A percentile compares a stretch with the other conserved stretches of the same genome.
These are phyloP conservation scores for Bradypodion pumilum DNA, from an alignment of 2,797 vertebrate species.

Conservation along the genomic window DNA sequence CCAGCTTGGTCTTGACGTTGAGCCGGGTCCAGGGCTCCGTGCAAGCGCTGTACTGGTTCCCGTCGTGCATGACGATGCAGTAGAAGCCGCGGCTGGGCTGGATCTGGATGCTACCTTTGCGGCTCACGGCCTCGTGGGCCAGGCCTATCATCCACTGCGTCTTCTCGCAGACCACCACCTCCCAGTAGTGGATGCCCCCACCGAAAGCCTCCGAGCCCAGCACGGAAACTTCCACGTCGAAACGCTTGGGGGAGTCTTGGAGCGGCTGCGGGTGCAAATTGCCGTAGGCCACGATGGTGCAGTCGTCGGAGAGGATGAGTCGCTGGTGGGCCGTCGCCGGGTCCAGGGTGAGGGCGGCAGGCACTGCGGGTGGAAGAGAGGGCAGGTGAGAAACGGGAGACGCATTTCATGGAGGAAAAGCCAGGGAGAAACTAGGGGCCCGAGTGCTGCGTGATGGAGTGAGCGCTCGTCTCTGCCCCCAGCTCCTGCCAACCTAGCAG, in stretches of 20 bases:
- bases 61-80: slow-evolving; percentile 98
- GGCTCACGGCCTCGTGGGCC: slow-evolving; percentile 90
- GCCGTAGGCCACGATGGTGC: slow-evolving; percentile 96
- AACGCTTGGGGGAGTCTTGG: slow-evolving; percentile 95
- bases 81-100: slow-evolving; percentile 95
- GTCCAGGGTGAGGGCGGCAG: slow-evolving; percentile 91
- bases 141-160: slow-evolving; percentile 99
- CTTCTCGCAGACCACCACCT: slow-evolving; percentile 97
- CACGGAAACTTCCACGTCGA: slow-evolving; percentile 96
- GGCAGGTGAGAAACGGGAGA: not conserved
- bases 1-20: slow-evolving; percentile 94
- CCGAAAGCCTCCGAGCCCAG: slow-evolving; percentile 89
- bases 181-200: slow-evolving; percentile 94
- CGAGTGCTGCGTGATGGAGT: too few relatives aligned
- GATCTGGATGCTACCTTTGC: slow-evolving; percentile 97
- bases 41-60: slow-evolving; percentile 98
- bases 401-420: too few relatives aligned
- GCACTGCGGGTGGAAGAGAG: slow-evolving; percentile 77
- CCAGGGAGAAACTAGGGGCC: too few relatives aligned
- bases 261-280: slow-evolving; percentile 95
- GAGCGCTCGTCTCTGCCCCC: too few relatives aligned
- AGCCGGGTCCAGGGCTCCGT: slow-evolving; percentile 98
- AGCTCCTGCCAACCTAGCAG: too few relatives aligned
- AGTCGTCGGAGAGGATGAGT: slow-evolving; percentile 96
- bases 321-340: slow-evolving; percentile 95